Evolutionary conservation across 2,113 vertebrate species (phyloP), one percentile per base, ranked within the genome.

Genomic region (Colaptes auratus): DNA sequence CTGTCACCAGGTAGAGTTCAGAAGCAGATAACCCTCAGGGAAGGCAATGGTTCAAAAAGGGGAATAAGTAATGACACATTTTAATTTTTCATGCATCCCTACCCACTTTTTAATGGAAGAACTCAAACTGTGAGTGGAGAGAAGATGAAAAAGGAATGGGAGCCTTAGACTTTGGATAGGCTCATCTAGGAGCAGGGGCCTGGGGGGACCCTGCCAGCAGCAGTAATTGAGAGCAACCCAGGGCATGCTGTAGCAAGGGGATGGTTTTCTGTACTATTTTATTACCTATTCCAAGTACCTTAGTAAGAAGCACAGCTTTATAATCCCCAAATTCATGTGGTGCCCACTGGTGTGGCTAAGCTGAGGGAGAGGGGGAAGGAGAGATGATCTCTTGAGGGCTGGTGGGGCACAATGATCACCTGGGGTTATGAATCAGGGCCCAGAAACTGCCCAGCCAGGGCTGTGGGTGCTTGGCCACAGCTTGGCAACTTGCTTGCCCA

Each of bases 71-170:
- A 93, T 94, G 94, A 96, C 73, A 60, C 53, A 85, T 93, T 93
- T 92, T 85, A 94, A 90, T 95, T 94, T 97, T 96, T 87, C 92
- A 95, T 59, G 60, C 89, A 75, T 94, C 66, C 35, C 33, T 94
- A 58, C 92, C 48, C 61, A 72, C 44, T 88, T 30, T 80, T 56
- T 89, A 74, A 92, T 78, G 56, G 82, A 72, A 89, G 55, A 93
- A 35, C 18, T 59, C 59, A 59, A 92, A 65, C 3, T 7, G n/a
- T 0, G 27, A 91, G 53, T 1, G 10, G 93, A 90, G 55, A 81
- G 58, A 77, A 72, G 50, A 78, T 66, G 52, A 92, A 85, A 91
- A 94, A 61, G 39, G 80, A 74, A 35, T 12, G 63, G 53, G 18
- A 48, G 12, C 15, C 50, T 71, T 69, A 61, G 33, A 35, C 74